phyloP scores from a whole-genome alignment of 2,113 vertebrate genomes.

The Oreotrochilus melanogaster region DNA sequence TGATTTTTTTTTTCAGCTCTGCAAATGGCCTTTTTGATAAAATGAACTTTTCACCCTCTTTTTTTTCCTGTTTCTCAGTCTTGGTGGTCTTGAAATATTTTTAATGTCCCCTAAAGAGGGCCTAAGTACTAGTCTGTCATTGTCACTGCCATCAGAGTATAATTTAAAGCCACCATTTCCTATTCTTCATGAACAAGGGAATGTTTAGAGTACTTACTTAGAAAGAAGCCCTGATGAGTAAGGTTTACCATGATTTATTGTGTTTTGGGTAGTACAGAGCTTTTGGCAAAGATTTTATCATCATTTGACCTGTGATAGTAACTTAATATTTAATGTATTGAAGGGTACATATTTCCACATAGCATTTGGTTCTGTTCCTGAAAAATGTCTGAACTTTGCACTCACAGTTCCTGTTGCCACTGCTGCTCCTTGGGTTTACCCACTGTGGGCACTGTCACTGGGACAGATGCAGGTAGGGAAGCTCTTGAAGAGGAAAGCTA shows the following conservation, averaged over 20 bases:
- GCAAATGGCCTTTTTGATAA: conserved; percentile 9
- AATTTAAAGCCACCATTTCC: conserved; percentile 23
- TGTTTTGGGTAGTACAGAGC: neutral
- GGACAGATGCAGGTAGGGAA: neutral
- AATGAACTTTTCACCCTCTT: neutral
- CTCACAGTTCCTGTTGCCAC: neutral
- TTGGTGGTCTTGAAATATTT: neutral
- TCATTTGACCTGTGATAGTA: neutral
- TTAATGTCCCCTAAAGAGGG: neutral
- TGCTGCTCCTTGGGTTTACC: neutral
- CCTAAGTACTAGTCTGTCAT: neutral
- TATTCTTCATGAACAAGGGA: neutral
- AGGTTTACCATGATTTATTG: neutral
- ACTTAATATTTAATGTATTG: neutral
- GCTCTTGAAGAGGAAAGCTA: neutral
- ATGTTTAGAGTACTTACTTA: neutral
- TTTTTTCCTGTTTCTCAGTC: neutral
- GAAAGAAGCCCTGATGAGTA: neutral
- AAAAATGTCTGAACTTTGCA: neutral
- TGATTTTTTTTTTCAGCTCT: neutral
- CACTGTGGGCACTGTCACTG: neutral
- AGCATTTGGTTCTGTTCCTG: neutral
- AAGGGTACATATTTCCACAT: neutral
- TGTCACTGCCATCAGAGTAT: neutral
- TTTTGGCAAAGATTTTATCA: neutral